Percentiles rank a stretch among this genome's conserved stretches.
These are phyloP conservation scores for Pollachius pollachius DNA, from an alignment of 2,113 vertebrate species.

Conservation along the genomic window DNA sequence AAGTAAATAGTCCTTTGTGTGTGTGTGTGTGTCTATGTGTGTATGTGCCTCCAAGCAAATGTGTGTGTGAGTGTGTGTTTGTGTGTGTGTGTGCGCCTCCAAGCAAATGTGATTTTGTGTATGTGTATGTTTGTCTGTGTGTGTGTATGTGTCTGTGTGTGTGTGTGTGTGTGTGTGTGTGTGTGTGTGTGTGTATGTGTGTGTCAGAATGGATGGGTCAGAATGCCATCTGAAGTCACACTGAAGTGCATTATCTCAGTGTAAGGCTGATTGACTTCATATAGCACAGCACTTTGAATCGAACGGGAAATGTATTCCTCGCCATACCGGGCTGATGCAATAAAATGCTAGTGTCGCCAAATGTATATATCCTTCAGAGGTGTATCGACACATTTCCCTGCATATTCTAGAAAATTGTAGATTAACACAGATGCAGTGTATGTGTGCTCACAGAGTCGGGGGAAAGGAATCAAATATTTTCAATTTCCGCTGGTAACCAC, in stretches of 20 bases:
- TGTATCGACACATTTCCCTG: conserved; percentile 3
- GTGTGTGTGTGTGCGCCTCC: conserved; percentile 8
- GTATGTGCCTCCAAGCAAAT: not conserved
- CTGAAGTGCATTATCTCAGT: not conserved
- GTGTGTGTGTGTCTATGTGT: conserved; percentile 9
- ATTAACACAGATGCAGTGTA: not conserved
- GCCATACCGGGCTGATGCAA: too few species aligned
- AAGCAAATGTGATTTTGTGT: not conserved
- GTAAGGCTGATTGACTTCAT: conserved; percentile 8
- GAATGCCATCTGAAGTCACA: not conserved
- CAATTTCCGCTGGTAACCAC: not conserved
- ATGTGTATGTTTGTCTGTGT: not conserved
- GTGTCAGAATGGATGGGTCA: not conserved
- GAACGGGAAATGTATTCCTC: not conserved
- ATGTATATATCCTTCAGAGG: not conserved
- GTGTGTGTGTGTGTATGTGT: not conserved
- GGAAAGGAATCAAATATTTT: not conserved
- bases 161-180: conserved; percentile 1
- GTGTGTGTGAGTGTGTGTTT: conserved; percentile 1
- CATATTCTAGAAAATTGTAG: conserved; percentile 6
- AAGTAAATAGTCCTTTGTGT: not conserved
- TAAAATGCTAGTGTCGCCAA: too few species aligned
- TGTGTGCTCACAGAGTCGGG: not conserved
- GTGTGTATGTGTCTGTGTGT: not conserved
- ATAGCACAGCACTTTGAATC: not conserved